Base-by-base conservation (phyloP, 2,797 vertebrate genomes). In the Cephalopachus bancanus region DNA sequence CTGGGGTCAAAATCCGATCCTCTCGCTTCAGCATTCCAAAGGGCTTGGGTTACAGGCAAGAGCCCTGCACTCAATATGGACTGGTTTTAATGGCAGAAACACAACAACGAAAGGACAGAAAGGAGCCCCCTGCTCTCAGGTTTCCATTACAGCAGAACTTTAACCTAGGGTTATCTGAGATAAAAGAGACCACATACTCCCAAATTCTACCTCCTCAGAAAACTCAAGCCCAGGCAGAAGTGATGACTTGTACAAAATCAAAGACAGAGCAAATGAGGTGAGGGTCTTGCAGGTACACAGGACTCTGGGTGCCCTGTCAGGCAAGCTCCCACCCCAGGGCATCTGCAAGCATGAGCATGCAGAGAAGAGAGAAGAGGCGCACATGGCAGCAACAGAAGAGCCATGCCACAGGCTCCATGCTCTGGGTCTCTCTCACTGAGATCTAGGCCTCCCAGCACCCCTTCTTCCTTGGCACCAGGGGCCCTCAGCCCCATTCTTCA, bases 401-500 rank as follows among this genome's bases (percentile, higher is more conserved):
- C 91, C 96, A 96, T 62, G 95, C 83, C 22, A 80, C 92, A 65
- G 84, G 95, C 84, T 90, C 72, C 7, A 10, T 71, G 55, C 65
- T 69, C 71, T 2, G 86, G 92, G 81, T 84, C 86, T 91, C 93
- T 96, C 69, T 69, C 81, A 74, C 65, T 78, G 81, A 95, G 69
- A 3, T 44, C n/a, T 49, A 30, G 80, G 33, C 37, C 86, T 93
- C 89, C 86, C 33, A 5, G 30, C 26, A 49, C 55, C 93, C 83
- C 5, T 19, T 97, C 57, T 94, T 91, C 96, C 89, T 80, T 92
- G 93, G 80, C 33, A 76, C 59, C 64, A 83, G 76, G 80, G 80
- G 37, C 22, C 80, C 95, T 3, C 83, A 55, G 89, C 59, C 89
- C 88, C 94, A 96, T 89, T 95, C 94, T 94, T 75, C 89, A 93